Base-by-base conservation (phyloP, 2,113 vertebrate species). In the Notiomystis cincta region DNA sequence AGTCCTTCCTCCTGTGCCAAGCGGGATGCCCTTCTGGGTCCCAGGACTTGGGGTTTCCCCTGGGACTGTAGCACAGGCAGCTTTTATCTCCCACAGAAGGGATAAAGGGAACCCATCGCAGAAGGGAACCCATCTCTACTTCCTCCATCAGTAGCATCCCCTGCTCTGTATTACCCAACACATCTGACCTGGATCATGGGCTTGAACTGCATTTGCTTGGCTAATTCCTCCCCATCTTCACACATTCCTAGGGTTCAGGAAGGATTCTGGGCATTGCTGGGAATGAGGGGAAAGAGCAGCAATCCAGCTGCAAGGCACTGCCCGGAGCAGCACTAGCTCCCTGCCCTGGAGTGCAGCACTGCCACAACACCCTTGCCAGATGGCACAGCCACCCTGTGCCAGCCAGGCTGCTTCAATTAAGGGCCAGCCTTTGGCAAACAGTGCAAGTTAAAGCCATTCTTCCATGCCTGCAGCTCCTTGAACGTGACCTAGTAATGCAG, bases 401-500 rank as follows among this genome's bases (percentile, higher is more conserved):
- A 82, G 47, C 14, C 85, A 83, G 38, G 24, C 20, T 11, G 37
- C 72, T 66, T 58, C 89, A 81, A 27, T 70, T 48, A 81, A 64
- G 54, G 54, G 66, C 62, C 50, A 82, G 78, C 50, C 0, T 1
- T 50, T 1, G 15, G 70, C 79, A 87, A 71, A 54, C 1, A 3
- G 45, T 5, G 0, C 0, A 0, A 78, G 19, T 30, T 75, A 91
- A 77, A 82, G 67, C 87, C 9, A 7, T 40, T 82, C 42, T 92
- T 80, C 61, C 54, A 37, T 47, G 71, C 88, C 76, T 73, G 50
- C 58, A 81, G 90, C 85, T 90, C 79, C 76, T 85, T 48, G 67
- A 90, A 87, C 19, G 2, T 87, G 90, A 94, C 90, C 95, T 66
- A 78, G 85, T 50, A 84, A 86, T 8, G 51, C 79, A 93, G 82